Evolutionary conservation across 2,797 vertebrate genomes (phyloP), one percentile per base, ranked within the genome.

Genomic region (Spinibarbus caldwelli): DNA sequence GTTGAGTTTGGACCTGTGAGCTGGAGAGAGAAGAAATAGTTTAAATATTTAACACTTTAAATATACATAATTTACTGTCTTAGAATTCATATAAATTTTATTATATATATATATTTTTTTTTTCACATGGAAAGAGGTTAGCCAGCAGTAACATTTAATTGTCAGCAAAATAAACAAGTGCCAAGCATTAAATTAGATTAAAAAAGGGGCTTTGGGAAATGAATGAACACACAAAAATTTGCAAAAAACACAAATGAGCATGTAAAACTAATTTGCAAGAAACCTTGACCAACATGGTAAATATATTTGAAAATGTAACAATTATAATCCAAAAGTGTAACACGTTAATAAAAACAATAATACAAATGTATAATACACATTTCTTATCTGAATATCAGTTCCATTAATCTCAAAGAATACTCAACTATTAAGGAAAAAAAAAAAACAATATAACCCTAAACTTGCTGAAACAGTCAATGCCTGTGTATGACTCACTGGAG

Each of bases 1-100:
- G 98, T 99, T 10, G 98, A 97, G 92, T 90, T 94, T 0, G 98
- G 98, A 80, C 98, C 98, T 11, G 97, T 94, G 72, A 97, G 91
- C 98, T 99, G n/a, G n/a, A n/a, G n/a, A n/a, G 86, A 66, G 14
- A 43, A 45, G 21, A 54, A 54, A 45, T 47, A 34, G 38, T 85
- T 26, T 52, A 47, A 36, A 59, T 45, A 10, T 85, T 26, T 52
- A 59, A 52, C 11, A 59, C 26, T 52, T 45, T 11, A n/a, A n/a
- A n/a, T n/a, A n/a, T n/a, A n/a, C n/a, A 23, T 3, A 52, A 54
- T 36, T 52, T 19, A 26, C 34, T 41, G 23, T 23, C 6, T 14
- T 11, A 34, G 12, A 72, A 78, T 21, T 41, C 29, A 47, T 54
- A 23, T 4, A 1, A 21, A 36, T 36, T 5, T 8, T n/a, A 23